Evolutionary conservation across 2,113 vertebrate genomes (phyloP).

Genomic region (Microcebus lehilahytsara): DNA sequence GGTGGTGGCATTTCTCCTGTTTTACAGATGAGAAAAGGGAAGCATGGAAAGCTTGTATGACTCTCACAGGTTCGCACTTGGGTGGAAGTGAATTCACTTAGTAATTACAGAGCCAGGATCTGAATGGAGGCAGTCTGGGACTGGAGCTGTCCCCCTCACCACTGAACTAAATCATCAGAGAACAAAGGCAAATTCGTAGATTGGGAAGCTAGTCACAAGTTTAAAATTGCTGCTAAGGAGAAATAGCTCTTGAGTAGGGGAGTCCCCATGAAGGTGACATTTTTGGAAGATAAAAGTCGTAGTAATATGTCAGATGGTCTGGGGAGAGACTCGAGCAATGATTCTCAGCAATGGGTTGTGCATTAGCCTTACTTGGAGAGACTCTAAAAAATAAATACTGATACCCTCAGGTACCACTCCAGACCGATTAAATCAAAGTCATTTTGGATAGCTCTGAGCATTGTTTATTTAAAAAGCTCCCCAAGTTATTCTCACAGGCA

Average conservation of each 20-base stretch:
- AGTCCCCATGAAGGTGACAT: not conserved
- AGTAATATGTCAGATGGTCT: not conserved
- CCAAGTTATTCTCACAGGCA: not conserved
- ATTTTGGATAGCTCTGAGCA: not conserved
- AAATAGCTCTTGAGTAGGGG: not conserved
- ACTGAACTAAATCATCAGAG: not conserved
- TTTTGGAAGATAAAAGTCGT: not conserved
- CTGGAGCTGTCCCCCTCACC: too few relatives aligned
- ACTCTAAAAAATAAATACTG: not conserved
- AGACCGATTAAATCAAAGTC: not conserved
- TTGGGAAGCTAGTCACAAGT: not conserved
- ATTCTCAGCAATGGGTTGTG: not conserved
- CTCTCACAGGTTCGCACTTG: not conserved
- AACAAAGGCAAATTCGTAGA: not conserved
- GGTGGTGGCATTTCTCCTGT: not conserved
- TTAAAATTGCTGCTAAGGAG: not conserved
- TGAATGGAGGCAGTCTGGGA: not conserved
- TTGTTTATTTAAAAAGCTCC: not conserved
- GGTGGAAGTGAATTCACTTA: not conserved
- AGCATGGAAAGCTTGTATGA: not conserved
- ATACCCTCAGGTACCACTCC: not conserved
- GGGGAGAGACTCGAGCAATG: not conserved
- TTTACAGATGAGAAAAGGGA: constrained; percentile 16
- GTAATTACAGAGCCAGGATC: not conserved
- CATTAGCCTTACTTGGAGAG: not conserved